These are phyloP conservation scores for Heterodera schachtii DNA, from an alignment of 1,140 invertebrate genomes.

Conservation along the genomic window DNA sequence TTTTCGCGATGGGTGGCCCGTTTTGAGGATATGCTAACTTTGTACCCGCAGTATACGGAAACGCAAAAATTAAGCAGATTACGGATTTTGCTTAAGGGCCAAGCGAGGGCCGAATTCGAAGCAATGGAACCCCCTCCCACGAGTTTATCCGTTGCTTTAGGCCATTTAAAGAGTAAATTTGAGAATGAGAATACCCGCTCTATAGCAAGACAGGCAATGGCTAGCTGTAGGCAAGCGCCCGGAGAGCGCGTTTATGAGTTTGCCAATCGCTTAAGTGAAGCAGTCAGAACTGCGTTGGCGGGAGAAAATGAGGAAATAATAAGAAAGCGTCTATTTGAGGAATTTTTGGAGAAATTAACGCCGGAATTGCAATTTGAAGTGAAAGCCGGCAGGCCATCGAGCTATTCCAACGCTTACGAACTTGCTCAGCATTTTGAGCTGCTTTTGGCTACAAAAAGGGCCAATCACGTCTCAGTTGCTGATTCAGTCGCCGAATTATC, in stretches of 20 bases:
- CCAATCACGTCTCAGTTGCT: background rate
- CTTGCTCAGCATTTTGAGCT: too few species aligned
- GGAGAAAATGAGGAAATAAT: too few species aligned
- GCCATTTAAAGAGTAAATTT: background rate
- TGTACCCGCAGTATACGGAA: background rate
- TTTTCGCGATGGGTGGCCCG: too few species aligned
- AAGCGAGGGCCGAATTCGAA: too few species aligned
- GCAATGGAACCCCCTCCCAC: background rate
- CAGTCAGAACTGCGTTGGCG: too few species aligned
- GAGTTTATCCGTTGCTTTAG: background rate
- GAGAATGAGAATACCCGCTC: too few species aligned
- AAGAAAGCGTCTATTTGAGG: background rate
- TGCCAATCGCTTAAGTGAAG: background rate
- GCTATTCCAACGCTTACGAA: background rate
- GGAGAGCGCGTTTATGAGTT: too few species aligned
- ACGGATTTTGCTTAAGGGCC: background rate
- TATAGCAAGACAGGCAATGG: background rate
- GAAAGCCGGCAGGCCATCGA: background rate
- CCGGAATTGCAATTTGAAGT: conserved; percentile 9
- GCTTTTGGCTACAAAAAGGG: background rate
- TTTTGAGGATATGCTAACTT: too few species aligned
- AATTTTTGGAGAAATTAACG: background rate
- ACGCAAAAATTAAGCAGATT: background rate
- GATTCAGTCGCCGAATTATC: too few species aligned
- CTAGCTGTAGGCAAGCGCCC: background rate